These are phyloP conservation scores for Altica lythri DNA, from an alignment of 2,888 invertebrate genomes.

Conservation along the genomic window DNA sequence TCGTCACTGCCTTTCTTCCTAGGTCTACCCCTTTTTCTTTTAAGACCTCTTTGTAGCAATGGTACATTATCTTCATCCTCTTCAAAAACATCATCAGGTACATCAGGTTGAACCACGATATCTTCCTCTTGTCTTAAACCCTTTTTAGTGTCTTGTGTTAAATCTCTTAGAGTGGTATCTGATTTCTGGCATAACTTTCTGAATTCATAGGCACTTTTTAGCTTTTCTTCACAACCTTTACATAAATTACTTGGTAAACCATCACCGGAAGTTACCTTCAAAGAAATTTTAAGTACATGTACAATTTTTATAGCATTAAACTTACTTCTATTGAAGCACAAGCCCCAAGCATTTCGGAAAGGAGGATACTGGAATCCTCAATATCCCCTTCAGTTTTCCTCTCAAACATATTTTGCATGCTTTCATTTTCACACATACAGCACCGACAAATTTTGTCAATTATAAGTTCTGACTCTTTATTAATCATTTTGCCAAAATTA, in stretches of 20 bases:
- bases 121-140: conserved; percentile 39
- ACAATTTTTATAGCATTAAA: conserved; percentile 16
- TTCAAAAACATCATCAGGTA: conserved; percentile 38
- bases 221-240: conserved; percentile 51
- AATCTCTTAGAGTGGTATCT: conserved; percentile 51
- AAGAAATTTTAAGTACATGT: conserved; percentile 20
- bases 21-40: conserved; percentile 38
- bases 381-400: conserved; percentile 43
- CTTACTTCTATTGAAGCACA: conserved; percentile 55
- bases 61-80: conserved; percentile 45
- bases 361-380: conserved; percentile 47
- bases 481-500: conserved; percentile 44
- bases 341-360: conserved; percentile 56
- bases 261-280: conserved; percentile 51
- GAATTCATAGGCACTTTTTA: conserved; percentile 54
- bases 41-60: conserved; percentile 32
- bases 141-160: conserved; percentile 37
- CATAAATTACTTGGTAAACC: conserved; percentile 54
- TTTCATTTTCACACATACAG: conserved; percentile 52
- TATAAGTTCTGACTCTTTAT: conserved; percentile 44
- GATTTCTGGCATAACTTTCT: conserved; percentile 55
- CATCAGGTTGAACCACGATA: conserved; percentile 47
- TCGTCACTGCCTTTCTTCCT: conserved; percentile 36
- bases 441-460: conserved; percentile 57
- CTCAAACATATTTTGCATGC: conserved; percentile 55